phyloP scores from a whole-genome alignment of 1,140 invertebrate genomes.

The Dendroctonus valens region DNA sequence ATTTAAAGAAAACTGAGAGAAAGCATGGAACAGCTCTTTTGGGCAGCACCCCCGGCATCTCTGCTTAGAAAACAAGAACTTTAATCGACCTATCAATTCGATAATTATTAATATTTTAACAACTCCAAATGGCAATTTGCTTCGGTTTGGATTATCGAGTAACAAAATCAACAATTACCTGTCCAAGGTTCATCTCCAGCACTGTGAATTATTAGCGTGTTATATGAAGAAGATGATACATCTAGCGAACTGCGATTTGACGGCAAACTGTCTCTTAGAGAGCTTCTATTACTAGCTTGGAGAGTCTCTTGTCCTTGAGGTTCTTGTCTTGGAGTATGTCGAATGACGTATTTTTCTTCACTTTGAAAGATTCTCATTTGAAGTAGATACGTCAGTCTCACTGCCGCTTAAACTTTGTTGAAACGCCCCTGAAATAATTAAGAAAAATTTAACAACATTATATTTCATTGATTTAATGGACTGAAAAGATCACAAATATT shows the following conservation, averaged over 20 bases:
- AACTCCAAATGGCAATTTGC: too few species aligned
- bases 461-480: not conserved
- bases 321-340: slow-evolving; percentile 81
- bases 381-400: slow-evolving; percentile 88
- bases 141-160: too few species aligned
- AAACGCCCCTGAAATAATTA: slow-evolving; percentile 51
- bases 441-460: too few species aligned
- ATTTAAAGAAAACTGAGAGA: too few species aligned
- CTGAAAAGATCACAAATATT: not conserved
- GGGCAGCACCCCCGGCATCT: too few species aligned
- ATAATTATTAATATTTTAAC: too few species aligned
- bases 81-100: too few species aligned
- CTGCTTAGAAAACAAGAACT: too few species aligned
- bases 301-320: slow-evolving; percentile 88
- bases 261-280: slow-evolving; percentile 67
- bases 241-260: slow-evolving; percentile 72
- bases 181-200: slow-evolving; percentile 68
- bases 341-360: slow-evolving; percentile 80
- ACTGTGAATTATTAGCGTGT: slow-evolving; percentile 78
- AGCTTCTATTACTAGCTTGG: slow-evolving; percentile 66
- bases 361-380: slow-evolving; percentile 85
- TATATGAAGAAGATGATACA: slow-evolving; percentile 74
- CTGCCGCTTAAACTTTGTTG: slow-evolving; percentile 78
- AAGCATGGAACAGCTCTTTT: too few species aligned
- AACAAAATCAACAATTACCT: slow-evolving; percentile 51